phyloP scores from a whole-genome alignment of 2,113 vertebrate species.

The Albula goreensis region DNA sequence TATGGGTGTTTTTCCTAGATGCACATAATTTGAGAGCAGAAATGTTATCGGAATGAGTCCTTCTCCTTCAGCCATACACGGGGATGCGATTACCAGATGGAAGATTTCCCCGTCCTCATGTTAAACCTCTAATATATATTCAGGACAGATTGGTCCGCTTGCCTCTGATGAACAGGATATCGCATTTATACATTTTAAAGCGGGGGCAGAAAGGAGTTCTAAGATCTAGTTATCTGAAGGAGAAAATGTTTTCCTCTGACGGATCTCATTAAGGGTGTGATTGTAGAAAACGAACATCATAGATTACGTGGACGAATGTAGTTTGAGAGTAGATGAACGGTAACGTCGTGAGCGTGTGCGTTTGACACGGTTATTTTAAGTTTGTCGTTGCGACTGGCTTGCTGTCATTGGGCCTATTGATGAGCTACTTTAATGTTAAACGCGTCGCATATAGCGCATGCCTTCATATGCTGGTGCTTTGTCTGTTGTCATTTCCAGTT shows the following conservation, averaged over 20 bases:
- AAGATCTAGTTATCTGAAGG: constrained; percentile 75
- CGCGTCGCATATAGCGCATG: background rate
- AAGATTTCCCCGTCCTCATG: constrained; percentile 81
- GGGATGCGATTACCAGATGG: constrained; percentile 83
- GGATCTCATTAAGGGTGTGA: constrained; percentile 22
- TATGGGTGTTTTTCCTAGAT: constrained; percentile 75
- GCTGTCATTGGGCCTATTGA: background rate
- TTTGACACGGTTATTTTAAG: background rate
- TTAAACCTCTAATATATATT: constrained; percentile 90
- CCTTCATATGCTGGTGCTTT: background rate
- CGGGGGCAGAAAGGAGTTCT: constrained; percentile 74
- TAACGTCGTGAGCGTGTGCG: background rate
- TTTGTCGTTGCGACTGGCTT: background rate
- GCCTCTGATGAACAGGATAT: constrained; percentile 84
- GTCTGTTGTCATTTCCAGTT: background rate
- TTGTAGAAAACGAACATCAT: constrained; percentile 6
- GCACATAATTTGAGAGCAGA: constrained; percentile 79
- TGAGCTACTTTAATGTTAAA: background rate
- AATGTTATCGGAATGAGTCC: constrained; percentile 74
- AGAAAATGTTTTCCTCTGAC: constrained; percentile 35
- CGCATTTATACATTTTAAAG: constrained; percentile 89
- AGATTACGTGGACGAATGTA: background rate
- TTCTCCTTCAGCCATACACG: constrained; percentile 72
- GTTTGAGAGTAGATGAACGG: background rate
- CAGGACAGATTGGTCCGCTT: constrained; percentile 83